Evolutionary conservation across 2,797 vertebrate species (phyloP).

Genomic region (Decapterus maruadsi): DNA sequence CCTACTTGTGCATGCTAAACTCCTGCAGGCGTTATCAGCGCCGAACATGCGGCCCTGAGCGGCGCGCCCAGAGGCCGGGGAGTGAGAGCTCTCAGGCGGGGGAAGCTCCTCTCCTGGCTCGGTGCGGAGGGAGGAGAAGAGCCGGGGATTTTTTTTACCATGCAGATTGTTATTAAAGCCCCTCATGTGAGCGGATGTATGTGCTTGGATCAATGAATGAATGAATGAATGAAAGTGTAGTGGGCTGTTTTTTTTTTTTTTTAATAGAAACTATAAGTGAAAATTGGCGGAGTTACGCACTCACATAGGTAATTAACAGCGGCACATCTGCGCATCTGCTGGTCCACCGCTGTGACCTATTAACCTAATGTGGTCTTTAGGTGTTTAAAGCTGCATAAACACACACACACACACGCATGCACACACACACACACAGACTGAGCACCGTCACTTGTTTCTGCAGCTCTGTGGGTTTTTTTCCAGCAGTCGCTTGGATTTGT

Average conservation of each 20-base stretch:
- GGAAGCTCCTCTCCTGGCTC: slow-evolving; percentile 52
- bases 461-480: slow-evolving; percentile 37
- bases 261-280: slow-evolving; percentile 41
- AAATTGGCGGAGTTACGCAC: slow-evolving; percentile 72
- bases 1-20: slow-evolving; percentile 60
- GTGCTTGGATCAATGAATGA: slow-evolving; percentile 31
- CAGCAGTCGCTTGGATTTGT: slow-evolving; percentile 45
- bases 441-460: slow-evolving; percentile 19
- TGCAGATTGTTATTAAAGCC: slow-evolving; percentile 23
- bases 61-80: slow-evolving; percentile 68
- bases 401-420: no score
- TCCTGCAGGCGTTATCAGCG: slow-evolving; percentile 79
- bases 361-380: slow-evolving; percentile 41
- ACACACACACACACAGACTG: background rate
- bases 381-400: slow-evolving; percentile 25
- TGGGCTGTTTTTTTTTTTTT: no score
- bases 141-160: slow-evolving; percentile 28
- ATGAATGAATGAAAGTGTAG: background rate
- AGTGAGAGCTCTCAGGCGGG: slow-evolving; percentile 62
- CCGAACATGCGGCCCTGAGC: slow-evolving; percentile 77
- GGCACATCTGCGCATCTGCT: slow-evolving; percentile 69
- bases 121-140: slow-evolving; percentile 53
- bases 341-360: slow-evolving; percentile 66
- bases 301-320: slow-evolving; percentile 76
- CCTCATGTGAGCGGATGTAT: slow-evolving; percentile 19